Base-by-base conservation (phyloP, 2,113 vertebrate genomes). In the Harpagus bidentatus region DNA sequence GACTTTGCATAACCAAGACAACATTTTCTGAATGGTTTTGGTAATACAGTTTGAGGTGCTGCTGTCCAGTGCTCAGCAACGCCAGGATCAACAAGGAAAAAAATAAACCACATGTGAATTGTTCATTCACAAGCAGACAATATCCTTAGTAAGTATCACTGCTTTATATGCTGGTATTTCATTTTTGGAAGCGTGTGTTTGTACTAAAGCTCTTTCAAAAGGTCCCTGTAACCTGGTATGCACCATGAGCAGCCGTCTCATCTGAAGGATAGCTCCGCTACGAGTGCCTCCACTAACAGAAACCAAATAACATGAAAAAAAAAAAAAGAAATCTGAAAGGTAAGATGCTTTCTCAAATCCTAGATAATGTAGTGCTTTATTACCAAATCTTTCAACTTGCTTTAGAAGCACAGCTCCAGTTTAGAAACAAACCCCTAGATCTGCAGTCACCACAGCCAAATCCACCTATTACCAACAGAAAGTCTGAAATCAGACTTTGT, bases 211-310 rank as follows among this genome's bases (percentile, higher is more conserved):
- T 43, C 34, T 67, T 91, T 56, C 21, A 59, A 84, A 86, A 79
- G 20, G 8, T 77, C 78, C 47, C 31, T 63, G 25, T 84, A 84
- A 81, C 6, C 5, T 25, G 11, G 20, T 5, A 53, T 8, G 8
- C 10, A 25, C 6, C 9, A 0, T 25, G 7, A 84, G 23, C 1
- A 0, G 13, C 36, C 11, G 2, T 16, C 32, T 31, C 14, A 9
- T 31, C 22, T 28, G 65, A 83, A 50, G 22, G 48, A 70, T 5
- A 38, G 52, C 11, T 81, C 43, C 13, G 63, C 11, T 71, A 3
- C 0, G 2, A 82, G 8, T 11, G 13, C 12, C 61, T 77, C 53
- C 56, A 34, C 61, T 84, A 59, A 55, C 14, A 84, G 48, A 80
- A 78, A 86, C 34, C 32, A 90, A 50, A 8, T 26, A 76, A 69